These are phyloP conservation scores for Ligdia adustata DNA, from an alignment of 2,888 invertebrate species.

Conservation along the genomic window DNA sequence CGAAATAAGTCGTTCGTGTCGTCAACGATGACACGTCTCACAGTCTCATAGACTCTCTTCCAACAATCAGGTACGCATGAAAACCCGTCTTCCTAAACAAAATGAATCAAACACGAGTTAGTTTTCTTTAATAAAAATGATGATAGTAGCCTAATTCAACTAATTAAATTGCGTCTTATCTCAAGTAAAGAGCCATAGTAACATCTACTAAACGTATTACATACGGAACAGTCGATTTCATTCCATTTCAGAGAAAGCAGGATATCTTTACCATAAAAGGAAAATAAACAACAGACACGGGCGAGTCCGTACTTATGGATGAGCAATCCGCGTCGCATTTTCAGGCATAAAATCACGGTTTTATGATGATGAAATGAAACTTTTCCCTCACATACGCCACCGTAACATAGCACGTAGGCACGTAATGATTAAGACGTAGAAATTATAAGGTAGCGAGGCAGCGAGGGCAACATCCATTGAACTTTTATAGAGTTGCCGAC, in stretches of 20 bases:
- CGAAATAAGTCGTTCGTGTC: too few relatives aligned
- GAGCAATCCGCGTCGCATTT: conserved; percentile 25
- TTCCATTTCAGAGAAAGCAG: background rate
- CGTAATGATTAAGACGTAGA: conserved; percentile 42
- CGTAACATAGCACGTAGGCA: conserved; percentile 20
- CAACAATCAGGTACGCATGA: too few relatives aligned
- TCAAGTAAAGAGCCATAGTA: too few relatives aligned
- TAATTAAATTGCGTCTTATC: too few relatives aligned
- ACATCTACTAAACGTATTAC: too few relatives aligned
- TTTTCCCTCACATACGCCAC: conserved; percentile 29
- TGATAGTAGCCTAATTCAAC: too few relatives aligned
- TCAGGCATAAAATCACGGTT: conserved; percentile 27
- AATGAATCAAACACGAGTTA: too few relatives aligned
- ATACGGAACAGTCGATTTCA: too few relatives aligned
- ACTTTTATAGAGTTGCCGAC: conserved; percentile 69
- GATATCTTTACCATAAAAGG: background rate
- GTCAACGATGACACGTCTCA: too few relatives aligned
- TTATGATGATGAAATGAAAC: conserved; percentile 32
- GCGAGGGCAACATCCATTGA: conserved; percentile 61
- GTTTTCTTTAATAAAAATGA: too few relatives aligned
- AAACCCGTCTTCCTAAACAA: too few relatives aligned
- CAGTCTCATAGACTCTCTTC: too few relatives aligned
- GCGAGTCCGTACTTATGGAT: conserved; percentile 9
- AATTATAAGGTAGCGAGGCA: conserved; percentile 48
- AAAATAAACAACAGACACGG: conserved; percentile 8